Percentiles rank a stretch among this genome's conserved stretches.
phyloP scores from a whole-genome alignment of 2,797 vertebrate species.

The Pipistrellus pipistrellus region DNA sequence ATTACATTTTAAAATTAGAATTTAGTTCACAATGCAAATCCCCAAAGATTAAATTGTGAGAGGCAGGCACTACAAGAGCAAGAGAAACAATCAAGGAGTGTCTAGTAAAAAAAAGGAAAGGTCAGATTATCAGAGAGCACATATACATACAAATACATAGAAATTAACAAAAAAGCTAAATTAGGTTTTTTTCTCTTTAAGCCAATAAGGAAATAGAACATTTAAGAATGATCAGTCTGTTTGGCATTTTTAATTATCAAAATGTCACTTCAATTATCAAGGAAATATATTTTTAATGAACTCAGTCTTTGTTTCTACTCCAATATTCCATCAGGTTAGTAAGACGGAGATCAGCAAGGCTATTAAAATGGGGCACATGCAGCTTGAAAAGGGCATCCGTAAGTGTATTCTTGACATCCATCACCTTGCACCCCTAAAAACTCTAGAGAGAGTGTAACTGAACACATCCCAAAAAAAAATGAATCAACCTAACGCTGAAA shows the following conservation, averaged over 20 bases:
- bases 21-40: not conserved
- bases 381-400: not conserved
- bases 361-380: not conserved
- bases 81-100: not conserved
- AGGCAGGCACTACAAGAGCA: not conserved
- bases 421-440: slow-evolving; percentile 33
- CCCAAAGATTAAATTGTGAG: not conserved
- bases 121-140: not conserved
- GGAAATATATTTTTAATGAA: slow-evolving; percentile 43
- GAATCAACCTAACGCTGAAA: slow-evolving; percentile 39
- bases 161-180: slow-evolving; percentile 34
- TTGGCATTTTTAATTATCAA: not conserved
- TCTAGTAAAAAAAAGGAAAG: not conserved
- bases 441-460: not conserved
- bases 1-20: slow-evolving; percentile 30
- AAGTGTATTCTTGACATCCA: not conserved
- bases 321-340: not conserved
- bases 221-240: not conserved
- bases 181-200: slow-evolving; percentile 21
- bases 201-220: not conserved
- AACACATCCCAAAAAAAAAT: not conserved
- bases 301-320: slow-evolving; percentile 25
- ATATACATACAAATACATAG: not conserved
- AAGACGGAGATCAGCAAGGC: not conserved
- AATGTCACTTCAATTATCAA: slow-evolving; percentile 33